Evolutionary conservation across 2,797 vertebrate species (phyloP), one percentile per base, ranked within the genome.

Genomic region (Trematomus bernacchii): DNA sequence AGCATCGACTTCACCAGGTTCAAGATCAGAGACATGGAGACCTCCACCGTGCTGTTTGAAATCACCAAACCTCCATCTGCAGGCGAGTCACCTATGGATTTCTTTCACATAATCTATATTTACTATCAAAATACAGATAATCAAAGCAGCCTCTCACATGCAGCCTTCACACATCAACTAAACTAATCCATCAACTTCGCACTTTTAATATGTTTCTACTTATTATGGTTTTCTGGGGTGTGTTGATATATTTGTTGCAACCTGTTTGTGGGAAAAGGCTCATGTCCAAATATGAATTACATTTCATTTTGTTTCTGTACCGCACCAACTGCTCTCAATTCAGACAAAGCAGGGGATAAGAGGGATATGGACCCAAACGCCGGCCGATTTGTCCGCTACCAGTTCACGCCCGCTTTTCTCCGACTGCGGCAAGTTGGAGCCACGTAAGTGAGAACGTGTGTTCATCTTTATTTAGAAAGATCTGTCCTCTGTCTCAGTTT

Each of bases 11-110:
- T 99, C 90, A 96, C 98, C 71, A 94, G 98, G 87, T 99, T 99
- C 89, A 99, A 99, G 95, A 99, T 99, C 91, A 96, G 98, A 73
- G 98, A 99, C 93, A 97, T 99, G 97, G 98, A 99, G 82, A 98
- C 97, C 0, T 95, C 95, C 82, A 98, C 97, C 0, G 97, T 98
- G 59, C 95, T 99, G 77, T 99, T 99, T 92, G 98, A 99, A 92
- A 99, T 99, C 93, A 99, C 97, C 89, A 99, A 99, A 75, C 98
- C 98, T 73, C 94, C 95, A 6, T 84, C 90, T 6, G 80, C 88
- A 80, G 94, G 95, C 76, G 73, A 92, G 88, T 86, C 55, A 6
- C 33, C 16, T 6, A 66, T 48, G 33, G 4, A 55, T 46, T 37
- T 51, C 3, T 43, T 68, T 67, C 15, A 57, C 55, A 57, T 37